Conservation (phyloP, 1,140 invertebrate genomes). For the Mercenaria mercenaria region DNA sequence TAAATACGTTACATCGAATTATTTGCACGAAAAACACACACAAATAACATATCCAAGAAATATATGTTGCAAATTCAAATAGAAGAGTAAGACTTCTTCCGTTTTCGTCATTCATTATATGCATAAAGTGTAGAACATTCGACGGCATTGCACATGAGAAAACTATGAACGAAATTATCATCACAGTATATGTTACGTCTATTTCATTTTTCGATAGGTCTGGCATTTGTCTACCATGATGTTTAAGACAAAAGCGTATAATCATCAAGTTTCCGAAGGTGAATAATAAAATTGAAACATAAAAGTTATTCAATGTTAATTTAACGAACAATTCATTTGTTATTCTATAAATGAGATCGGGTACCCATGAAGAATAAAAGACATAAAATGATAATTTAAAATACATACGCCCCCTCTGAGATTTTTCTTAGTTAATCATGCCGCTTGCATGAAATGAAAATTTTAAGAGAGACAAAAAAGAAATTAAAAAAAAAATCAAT, state of each 20-base stretch:
- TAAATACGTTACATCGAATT: not conserved
- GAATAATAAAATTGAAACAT: constrained; percentile 11
- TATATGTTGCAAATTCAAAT: not conserved
- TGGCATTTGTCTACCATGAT: constrained; percentile 8
- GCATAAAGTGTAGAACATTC: not conserved
- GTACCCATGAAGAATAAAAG: no score
- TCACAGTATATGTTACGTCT: constrained; percentile 11
- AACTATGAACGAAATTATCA: not conserved
- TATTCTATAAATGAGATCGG: no score
- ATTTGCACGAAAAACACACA: constrained; percentile 13
- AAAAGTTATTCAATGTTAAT: no score
- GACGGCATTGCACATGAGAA: not conserved
- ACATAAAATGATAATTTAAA: no score
- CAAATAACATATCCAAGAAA: constrained; percentile 1
- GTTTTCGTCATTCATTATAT: not conserved
- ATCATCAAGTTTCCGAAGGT: constrained; percentile 32
- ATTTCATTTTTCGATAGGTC: constrained; percentile 15
- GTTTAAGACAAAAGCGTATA: constrained; percentile 13
- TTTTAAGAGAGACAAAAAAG: no score
- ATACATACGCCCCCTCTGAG: no score
- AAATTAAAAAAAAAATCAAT: no score
- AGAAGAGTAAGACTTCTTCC: not conserved
- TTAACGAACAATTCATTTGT: no score
- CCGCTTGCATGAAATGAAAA: no score
- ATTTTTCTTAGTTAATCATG: no score